Percentiles rank a stretch among this genome's conserved stretches.
These are phyloP conservation scores for Mionectes olivaceus DNA, from an alignment of 2,797 vertebrate species.

Conservation along the genomic window DNA sequence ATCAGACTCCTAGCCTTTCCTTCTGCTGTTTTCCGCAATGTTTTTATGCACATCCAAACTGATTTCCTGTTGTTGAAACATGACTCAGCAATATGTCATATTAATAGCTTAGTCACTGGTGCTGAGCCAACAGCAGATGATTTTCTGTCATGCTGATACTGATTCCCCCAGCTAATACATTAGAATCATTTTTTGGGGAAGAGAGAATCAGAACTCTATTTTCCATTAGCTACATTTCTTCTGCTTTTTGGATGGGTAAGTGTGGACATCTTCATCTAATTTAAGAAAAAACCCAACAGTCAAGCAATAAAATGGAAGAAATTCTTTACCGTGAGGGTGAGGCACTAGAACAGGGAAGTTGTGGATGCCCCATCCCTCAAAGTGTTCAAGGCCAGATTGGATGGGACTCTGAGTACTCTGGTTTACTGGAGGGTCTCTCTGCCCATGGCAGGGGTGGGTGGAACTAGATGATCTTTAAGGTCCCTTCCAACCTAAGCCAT, in stretches of 20 bases:
- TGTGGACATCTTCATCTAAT: not conserved
- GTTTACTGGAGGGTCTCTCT: not conserved
- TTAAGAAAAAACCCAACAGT: not conserved
- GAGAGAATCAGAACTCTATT: not conserved
- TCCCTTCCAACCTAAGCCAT: not conserved
- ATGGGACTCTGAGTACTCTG: not conserved
- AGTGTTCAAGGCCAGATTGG: not conserved
- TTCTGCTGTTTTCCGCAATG: not conserved
- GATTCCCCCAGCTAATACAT: not conserved
- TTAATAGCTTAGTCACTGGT: not conserved
- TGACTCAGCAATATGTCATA: fast-evolving
- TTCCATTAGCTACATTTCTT: not conserved
- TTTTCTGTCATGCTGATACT: not conserved
- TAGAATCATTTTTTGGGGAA: not conserved
- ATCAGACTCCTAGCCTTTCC: not conserved
- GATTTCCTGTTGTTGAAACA: not conserved
- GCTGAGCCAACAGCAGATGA: not conserved
- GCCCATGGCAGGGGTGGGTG: not conserved
- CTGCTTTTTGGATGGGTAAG: not conserved
- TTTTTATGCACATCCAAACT: not conserved
- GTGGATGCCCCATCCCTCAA: not conserved
- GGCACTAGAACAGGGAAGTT: not conserved
- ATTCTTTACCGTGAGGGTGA: not conserved
- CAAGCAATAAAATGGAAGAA: not conserved
- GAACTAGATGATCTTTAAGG: not conserved